These are phyloP conservation scores for Tetranychus truncatus DNA, from an alignment of 2,888 invertebrate species.

Conservation along the genomic window DNA sequence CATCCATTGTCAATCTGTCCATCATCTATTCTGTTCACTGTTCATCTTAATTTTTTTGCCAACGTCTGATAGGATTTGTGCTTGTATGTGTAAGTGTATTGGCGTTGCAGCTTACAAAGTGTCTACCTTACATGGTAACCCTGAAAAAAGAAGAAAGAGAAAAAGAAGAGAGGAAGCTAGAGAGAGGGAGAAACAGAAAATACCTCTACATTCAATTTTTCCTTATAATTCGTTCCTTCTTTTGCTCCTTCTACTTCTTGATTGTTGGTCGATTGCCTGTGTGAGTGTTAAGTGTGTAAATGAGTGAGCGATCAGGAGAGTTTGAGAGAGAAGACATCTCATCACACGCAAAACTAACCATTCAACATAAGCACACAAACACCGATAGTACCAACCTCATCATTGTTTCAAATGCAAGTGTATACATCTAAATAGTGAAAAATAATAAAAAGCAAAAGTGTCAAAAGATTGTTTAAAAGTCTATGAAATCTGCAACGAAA, in stretches of 20 bases:
- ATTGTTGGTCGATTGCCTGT: conserved; percentile 1
- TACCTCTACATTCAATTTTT: neutral
- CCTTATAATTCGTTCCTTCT: neutral
- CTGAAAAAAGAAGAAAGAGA: neutral
- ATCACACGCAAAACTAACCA: neutral
- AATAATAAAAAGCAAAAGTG: too few relatives aligned
- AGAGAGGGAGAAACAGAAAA: neutral
- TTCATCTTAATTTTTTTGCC: neutral
- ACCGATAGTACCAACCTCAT: neutral
- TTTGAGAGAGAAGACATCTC: neutral
- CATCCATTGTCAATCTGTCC: too few relatives aligned
- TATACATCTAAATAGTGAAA: too few relatives aligned
- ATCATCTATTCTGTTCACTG: neutral
- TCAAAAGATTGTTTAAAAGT: too few relatives aligned
- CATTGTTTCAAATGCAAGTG: too few relatives aligned
- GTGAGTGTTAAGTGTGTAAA: neutral
- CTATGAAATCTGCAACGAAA: too few relatives aligned
- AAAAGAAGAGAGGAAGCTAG: neutral
- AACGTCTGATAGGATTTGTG: neutral
- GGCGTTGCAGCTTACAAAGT: neutral
- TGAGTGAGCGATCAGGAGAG: neutral
- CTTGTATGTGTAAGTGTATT: neutral
- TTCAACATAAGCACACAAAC: neutral
- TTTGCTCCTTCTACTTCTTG: neutral
- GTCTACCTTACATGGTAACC: neutral